Evolutionary conservation across 2,888 invertebrate species (phyloP).

Genomic region (Cosmorhoe ocellata): DNA sequence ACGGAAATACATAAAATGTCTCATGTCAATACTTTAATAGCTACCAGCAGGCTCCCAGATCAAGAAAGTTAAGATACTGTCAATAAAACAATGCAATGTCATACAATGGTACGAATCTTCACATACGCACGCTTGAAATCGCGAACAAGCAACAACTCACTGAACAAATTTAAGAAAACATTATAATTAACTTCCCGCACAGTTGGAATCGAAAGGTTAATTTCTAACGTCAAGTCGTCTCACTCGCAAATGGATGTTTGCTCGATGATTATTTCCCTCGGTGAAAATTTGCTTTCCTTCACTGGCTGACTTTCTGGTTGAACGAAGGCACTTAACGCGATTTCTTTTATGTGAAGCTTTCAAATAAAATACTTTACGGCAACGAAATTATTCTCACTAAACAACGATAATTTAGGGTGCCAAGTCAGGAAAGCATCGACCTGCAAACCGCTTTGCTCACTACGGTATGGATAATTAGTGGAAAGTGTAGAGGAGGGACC

Average conservation of each 20-base stretch:
- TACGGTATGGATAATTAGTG: conserved; percentile 56
- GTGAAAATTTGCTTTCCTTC: conserved; percentile 55
- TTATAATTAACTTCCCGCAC: conserved; percentile 23
- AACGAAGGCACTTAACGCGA: conserved; percentile 31
- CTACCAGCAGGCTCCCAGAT: conserved; percentile 7
- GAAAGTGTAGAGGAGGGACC: conserved; percentile 44
- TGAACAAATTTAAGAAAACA: conserved; percentile 29
- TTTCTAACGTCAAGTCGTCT: conserved; percentile 35
- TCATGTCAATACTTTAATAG: conserved; percentile 23
- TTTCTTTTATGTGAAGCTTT: conserved; percentile 27
- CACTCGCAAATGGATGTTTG: conserved; percentile 33
- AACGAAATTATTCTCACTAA: conserved; percentile 28
- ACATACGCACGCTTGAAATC: conserved; percentile 14
- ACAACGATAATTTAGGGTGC: conserved; percentile 42
- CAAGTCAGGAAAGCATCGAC: conserved; percentile 46
- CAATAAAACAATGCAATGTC: conserved; percentile 32
- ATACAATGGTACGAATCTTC: conserved; percentile 26
- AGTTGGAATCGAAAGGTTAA: conserved; percentile 34
- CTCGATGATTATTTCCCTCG: conserved; percentile 35
- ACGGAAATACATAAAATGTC: conserved; percentile 12
- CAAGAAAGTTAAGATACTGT: conserved; percentile 30
- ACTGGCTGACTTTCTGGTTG: conserved; percentile 39
- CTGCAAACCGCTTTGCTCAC: conserved; percentile 58
- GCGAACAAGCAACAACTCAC: conserved; percentile 19
- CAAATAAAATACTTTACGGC: conserved; percentile 28